Evolutionary conservation across 2,888 invertebrate species (phyloP).

Genomic region (Argyra leucocephala): DNA sequence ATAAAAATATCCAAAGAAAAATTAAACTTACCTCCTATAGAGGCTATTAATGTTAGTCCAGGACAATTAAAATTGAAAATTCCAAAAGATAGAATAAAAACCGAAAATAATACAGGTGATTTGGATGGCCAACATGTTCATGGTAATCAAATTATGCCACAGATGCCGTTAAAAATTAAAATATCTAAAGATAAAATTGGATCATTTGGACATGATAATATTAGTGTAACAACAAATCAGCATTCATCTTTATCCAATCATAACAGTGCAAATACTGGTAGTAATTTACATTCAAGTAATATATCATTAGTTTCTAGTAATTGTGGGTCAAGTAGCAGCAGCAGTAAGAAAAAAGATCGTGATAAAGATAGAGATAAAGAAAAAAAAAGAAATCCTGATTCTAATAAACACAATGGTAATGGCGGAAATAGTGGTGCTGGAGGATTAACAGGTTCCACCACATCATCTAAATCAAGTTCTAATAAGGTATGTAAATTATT

Average conservation of each 20-base stretch:
- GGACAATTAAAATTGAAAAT: constrained; percentile 64
- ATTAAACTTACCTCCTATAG: constrained; percentile 34
- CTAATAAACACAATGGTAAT: constrained; percentile 34
- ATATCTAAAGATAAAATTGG: constrained; percentile 67
- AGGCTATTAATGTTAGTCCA: background rate
- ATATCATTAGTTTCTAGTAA: constrained; percentile 6
- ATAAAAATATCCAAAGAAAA: constrained; percentile 55
- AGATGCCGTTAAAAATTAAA: constrained; percentile 59
- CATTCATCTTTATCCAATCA: constrained; percentile 14
- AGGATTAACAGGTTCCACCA: background rate
- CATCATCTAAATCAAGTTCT: constrained; percentile 23
- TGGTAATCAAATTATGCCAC: constrained; percentile 9
- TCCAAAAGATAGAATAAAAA: constrained; percentile 62
- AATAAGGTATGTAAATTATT: constrained; percentile 29
- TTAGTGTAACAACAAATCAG: constrained; percentile 15
- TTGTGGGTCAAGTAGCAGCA: constrained; percentile 27
- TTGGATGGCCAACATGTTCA: constrained; percentile 13
- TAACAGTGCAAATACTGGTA: constrained; percentile 19
- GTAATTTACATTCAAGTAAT: constrained; percentile 11
- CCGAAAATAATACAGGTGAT: constrained; percentile 33
- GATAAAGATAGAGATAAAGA: constrained; percentile 33
- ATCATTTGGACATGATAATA: constrained; percentile 36
- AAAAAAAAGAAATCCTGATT: constrained; percentile 35
- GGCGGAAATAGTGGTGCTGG: constrained; percentile 20
- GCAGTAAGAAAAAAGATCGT: constrained; percentile 39